phyloP scores from a whole-genome alignment of 2,113 vertebrate species.

The Oryzias curvinotus region DNA sequence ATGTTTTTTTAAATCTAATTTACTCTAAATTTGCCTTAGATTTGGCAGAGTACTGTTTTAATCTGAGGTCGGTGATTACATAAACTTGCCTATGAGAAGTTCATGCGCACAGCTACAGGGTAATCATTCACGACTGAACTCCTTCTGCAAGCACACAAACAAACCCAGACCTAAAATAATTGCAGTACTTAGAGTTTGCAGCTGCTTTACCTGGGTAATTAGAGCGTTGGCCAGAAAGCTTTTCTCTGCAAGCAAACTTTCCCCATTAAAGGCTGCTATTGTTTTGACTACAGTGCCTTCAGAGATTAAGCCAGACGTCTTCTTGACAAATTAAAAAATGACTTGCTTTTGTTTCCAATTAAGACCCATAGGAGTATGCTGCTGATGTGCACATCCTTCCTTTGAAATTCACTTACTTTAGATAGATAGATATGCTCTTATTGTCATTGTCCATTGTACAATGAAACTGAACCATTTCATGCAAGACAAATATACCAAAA shows the following conservation, averaged over 20 bases:
- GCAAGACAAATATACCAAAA: no score
- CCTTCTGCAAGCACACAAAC: constrained; percentile 29
- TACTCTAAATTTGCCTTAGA: no score
- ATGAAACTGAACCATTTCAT: no score
- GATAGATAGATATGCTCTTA: constrained; percentile 8
- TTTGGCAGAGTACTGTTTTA: no score
- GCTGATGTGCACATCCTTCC: constrained; percentile 27
- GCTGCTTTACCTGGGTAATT: constrained; percentile 40
- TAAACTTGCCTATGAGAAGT: neutral
- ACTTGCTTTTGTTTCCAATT: constrained; percentile 47
- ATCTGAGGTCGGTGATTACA: no score
- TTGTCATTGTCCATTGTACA: neutral
- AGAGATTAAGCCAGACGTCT: constrained; percentile 28
- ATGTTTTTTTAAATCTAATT: no score
- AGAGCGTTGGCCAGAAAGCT: constrained; percentile 29
- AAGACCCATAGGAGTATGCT: constrained; percentile 35
- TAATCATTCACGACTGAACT: constrained; percentile 34
- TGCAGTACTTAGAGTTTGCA: constrained; percentile 32
- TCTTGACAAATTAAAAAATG: constrained; percentile 45
- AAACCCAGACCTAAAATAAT: constrained; percentile 44
- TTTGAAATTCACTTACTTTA: constrained; percentile 6
- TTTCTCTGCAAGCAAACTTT: constrained; percentile 12
- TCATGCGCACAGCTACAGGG: constrained; percentile 23
- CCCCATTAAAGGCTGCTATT: constrained; percentile 14
- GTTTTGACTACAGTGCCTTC: constrained; percentile 30